A percentile compares a stretch with the other conserved stretches of the same genome.
phyloP scores from a whole-genome alignment of 2,797 vertebrate species.

The Alcedo quadribrachys region DNA sequence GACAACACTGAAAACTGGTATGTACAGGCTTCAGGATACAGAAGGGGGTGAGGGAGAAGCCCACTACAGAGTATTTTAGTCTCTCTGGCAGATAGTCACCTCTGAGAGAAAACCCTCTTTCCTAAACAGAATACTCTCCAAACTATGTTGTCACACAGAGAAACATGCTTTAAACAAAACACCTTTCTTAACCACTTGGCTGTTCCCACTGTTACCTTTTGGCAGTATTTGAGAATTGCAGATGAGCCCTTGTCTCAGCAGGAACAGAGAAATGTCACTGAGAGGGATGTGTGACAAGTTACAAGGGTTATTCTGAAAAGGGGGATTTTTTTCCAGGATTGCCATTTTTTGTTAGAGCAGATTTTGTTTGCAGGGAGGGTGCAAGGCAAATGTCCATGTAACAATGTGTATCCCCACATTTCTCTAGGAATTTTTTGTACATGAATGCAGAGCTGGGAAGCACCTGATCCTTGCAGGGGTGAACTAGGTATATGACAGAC shows the following conservation, averaged over 20 bases:
- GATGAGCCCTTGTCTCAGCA: background rate
- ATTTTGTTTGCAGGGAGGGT: background rate
- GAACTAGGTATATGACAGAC: background rate
- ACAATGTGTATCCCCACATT: background rate
- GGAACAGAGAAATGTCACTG: background rate
- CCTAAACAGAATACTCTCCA: background rate
- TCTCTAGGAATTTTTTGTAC: background rate
- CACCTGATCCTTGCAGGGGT: background rate
- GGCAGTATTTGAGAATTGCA: background rate
- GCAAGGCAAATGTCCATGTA: background rate
- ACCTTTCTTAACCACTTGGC: background rate
- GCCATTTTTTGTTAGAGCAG: background rate
- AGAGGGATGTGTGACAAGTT: background rate
- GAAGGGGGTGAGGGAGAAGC: background rate
- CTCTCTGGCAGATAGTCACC: background rate
- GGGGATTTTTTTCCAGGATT: background rate
- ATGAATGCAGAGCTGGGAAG: background rate
- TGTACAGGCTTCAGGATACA: background rate
- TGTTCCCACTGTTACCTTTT: slow-evolving; percentile 1
- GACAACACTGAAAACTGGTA: background rate
- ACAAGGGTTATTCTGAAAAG: background rate
- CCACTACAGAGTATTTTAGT: background rate
- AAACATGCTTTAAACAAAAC: background rate
- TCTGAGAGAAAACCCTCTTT: background rate
- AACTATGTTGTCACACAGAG: background rate